Base-by-base conservation (phyloP, 2,797 vertebrate species). In the Myotis pilosus region DNA sequence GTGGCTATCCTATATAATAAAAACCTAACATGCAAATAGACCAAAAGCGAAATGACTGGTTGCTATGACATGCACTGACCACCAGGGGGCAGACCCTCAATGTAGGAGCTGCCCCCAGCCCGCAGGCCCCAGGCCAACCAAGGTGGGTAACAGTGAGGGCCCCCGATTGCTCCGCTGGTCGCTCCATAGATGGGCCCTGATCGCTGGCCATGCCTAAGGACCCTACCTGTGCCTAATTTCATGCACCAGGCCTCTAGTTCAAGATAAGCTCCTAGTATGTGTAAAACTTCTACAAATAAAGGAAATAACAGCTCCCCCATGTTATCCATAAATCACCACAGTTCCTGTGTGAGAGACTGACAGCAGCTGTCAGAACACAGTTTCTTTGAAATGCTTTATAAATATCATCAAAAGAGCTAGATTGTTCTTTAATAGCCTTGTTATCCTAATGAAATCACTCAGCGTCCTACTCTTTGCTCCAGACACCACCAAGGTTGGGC, bases 361-460 rank as follows among this genome's bases (percentile, higher is more conserved):
- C 96, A 93, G 91, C 96, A 97, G 94, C 97, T 97, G 97, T 96
- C 92, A 82, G 96, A 94, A 94, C 85, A 33, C 69, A 47, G 87
- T 91, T 93, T 96, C 92, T 95, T 94, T 90, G 92, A 95, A 96
- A 94, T 78, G 88, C 92, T 94, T 95, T 96, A 94, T 95, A 97
- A 95, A 95, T 96, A 87, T 88, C 69, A 91, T 95, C 87, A 25
- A 95, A 94, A 94, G 95, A 93, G 96, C 96, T 96, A 97, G 97
- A 96, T 94, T 97, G 96, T 89, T 81, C 96, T 91, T 94, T 97
- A 96, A 97, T 96, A 94, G 97, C 94, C 97, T 97, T 97, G 97
- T 97, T 97, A 97, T 96, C 97, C 97, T 96, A 97, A 97, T 96
- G 96, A 97, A 97, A 97, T 96, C 95, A 94, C 95, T 94, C 88